Base-by-base conservation (phyloP, 2,797 vertebrate species). In the Malacoctenus gilli region DNA sequence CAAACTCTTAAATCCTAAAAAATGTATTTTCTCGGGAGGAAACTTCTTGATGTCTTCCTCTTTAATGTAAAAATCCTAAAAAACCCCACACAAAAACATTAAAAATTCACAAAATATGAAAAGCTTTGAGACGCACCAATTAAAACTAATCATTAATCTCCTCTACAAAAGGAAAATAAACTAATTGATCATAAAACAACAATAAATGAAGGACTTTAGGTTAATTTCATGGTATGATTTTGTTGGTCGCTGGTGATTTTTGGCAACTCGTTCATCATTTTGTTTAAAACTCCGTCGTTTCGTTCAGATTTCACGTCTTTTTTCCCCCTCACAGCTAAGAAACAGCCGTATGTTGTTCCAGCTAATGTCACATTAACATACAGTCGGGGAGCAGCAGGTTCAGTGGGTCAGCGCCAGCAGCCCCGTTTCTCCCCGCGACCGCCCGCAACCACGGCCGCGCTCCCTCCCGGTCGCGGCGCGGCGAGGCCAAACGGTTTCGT, bases 401-500 rank as follows among this genome's bases (percentile, higher is more conserved):
- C 28, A 62, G 43, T 46, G 51, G 50, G 60, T 55, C 62, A 69
- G 42, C 67, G 59, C 68, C 58, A 55, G 41, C 30, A 44, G 56
- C 63, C 49, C 51, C 13, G 73, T 86, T 83, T 87, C 85, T 75
- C 80, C 68, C 77, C 56, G 66, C 66, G 31, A 75, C 60, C 14
- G 75, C 83, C 75, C 65, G 51, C 21, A 79, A 83, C 75, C 65
- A 61, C 79, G 67, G 55, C 57, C 65, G 64, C 58, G 44, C 53
- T 78, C 83, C 77, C n/a, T n/a, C 83, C 31, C 38, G 78, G 64
- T 59, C 73, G 56, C 66, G 32, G 35, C 61, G 62, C 67, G 62
- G 57, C 74, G 72, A 34, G 61, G 66, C 72, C 68, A 79, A 71
- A 71, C 46, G 77, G 59, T 81, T n/a, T 74, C 65, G 87, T 89